Conservation (phyloP, 1,140 invertebrate species). For the silkworm (Bombyx mori) region ASM3026992v2 NC_085113.1:8171001-8171500, state of each 20-base stretch:
- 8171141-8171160: constrained; percentile 90
- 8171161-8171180: constrained; percentile 86
- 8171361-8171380: constrained; percentile 50
- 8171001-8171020: constrained; percentile 8
- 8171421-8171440: constrained; percentile 81
- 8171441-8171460: constrained; percentile 73
- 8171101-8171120: constrained; percentile 50
- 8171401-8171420: constrained; percentile 81
- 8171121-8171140: constrained; percentile 92
- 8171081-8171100: constrained; percentile 37
- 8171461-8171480: background rate
- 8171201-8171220: constrained; percentile 76
- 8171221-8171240: constrained; percentile 80
- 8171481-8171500: background rate
- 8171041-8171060: constrained; percentile 40
- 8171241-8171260: constrained; percentile 75
- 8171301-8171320: constrained; percentile 87
- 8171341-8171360: constrained; percentile 73
- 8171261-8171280: constrained; percentile 81
- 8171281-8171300: constrained; percentile 94
- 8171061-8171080: constrained; percentile 42
- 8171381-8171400: constrained; percentile 86
- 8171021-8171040: constrained; percentile 43
- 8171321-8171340: constrained; percentile 71
- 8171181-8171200: constrained; percentile 82